Evolutionary conservation across 2,888 invertebrate genomes (phyloP), one percentile per base, ranked within the genome.

Genomic region (Cantharis lateralis): DNA sequence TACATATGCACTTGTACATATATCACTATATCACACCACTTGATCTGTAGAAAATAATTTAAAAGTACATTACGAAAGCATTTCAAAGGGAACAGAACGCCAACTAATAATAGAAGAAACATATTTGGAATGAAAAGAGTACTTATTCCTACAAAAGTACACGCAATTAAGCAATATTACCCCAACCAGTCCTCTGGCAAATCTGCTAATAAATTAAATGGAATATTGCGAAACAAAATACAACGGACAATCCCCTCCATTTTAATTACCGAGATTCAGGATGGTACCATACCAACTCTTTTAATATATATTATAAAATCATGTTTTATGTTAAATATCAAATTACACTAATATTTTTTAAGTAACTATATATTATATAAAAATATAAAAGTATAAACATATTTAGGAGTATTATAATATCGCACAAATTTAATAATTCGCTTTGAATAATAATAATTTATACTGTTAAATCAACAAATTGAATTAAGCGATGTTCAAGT

Each of bases 61-160:
- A 81, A 75, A 71, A 71, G 75, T 75, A 74, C 78, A 80, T 81
- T 78, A 80, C 80, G 79, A 80, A 81, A 82, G 81, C 80, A 80
- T 82, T 78, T 77, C 80, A 80, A 80, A 80, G 79, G 80, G 78
- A 80, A 79, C 72, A 73, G 76, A 71, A 66, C 64, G 62, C 74
- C 77, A 70, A 78, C 77, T 78, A 78, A 78, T 74, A 75, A 75
- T 71, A 24, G 71, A 72, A 71, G 63, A 78, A 70, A 72, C 72
- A 74, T 48, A 48, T 48, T 71, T 74, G 70, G 70, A 66, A 74
- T 75, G 74, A 78, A 78, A 74, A 78, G 77, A 75, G 74, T 74
- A 78, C 77, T 78, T 78, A 72, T 78, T 74, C 72, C 74, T 32
- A 62, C 72, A 70, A 78, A 78, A 78, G 77, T 78, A 78, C 74